Evolutionary conservation across 2,797 vertebrate genomes (phyloP).

Genomic region (Cetoscarus ocellatus): DNA sequence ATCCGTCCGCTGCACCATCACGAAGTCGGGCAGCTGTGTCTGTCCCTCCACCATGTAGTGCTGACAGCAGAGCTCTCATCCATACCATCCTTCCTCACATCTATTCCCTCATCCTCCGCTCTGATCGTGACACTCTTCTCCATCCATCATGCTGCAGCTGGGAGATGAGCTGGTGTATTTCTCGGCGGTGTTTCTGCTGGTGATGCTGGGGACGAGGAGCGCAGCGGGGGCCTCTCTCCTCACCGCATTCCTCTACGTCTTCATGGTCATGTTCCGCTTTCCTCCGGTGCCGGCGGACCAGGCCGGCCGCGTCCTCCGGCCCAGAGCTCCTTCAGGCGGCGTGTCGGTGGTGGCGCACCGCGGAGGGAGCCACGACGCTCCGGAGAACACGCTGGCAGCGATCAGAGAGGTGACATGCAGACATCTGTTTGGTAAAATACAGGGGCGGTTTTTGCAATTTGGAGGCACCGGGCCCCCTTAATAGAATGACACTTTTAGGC

Average conservation of each 20-base stretch:
- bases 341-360: slow-evolving; percentile 89
- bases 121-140: neutral
- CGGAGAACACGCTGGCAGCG: slow-evolving; percentile 93
- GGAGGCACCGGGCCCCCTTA: too few species aligned
- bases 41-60: slow-evolving; percentile 33
- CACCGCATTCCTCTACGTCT: slow-evolving; percentile 84
- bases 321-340: slow-evolving; percentile 52
- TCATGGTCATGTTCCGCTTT: slow-evolving; percentile 86
- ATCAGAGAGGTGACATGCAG: slow-evolving; percentile 85
- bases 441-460: too few species aligned
- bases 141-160: slow-evolving; percentile 84
- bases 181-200: slow-evolving; percentile 78
- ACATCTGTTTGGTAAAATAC: neutral
- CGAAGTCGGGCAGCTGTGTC: neutral
- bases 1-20: slow-evolving; percentile 15
- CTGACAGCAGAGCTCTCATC: slow-evolving; percentile 14
- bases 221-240: slow-evolving; percentile 81
- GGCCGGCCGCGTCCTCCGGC: slow-evolving; percentile 86
- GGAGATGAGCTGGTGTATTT: slow-evolving; percentile 83
- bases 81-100: slow-evolving; percentile 1
- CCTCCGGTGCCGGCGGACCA: slow-evolving; percentile 82
- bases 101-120: neutral
- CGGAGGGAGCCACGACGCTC: slow-evolving; percentile 91
- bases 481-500: too few species aligned
- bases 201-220: slow-evolving; percentile 83